A percentile compares a stretch with the other conserved stretches of the same genome.
Evolutionary conservation across 2,113 vertebrate species (phyloP).

Genomic region (Antigone vipio): DNA sequence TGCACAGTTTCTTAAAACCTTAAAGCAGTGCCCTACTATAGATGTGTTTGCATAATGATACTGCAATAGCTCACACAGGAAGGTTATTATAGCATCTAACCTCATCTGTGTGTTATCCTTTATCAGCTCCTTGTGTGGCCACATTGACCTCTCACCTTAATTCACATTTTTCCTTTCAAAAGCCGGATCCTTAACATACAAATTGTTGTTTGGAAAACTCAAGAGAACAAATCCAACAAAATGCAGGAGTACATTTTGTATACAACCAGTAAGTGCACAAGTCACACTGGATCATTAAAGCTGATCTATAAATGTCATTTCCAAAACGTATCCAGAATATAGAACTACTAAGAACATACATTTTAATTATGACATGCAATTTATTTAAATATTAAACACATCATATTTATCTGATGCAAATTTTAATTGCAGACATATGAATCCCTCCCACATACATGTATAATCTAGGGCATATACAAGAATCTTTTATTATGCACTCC

Average conservation of each 20-base stretch:
- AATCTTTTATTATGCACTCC: conserved; percentile 26
- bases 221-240: neutral
- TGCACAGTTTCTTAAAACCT: conserved; percentile 16
- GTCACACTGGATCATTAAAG: neutral
- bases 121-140: neutral
- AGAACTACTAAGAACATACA: neutral
- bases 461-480: conserved; percentile 15
- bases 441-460: conserved; percentile 20
- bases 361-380: neutral
- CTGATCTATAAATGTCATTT: conserved; percentile 20
- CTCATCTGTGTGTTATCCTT: neutral
- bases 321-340: neutral
- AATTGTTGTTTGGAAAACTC: neutral
- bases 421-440: conserved; percentile 46
- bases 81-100: neutral
- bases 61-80: conserved; percentile 8
- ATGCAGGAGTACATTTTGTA: neutral
- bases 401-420: conserved; percentile 32
- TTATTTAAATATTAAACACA: neutral
- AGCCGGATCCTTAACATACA: neutral
- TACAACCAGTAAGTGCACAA: neutral
- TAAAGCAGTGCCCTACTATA: neutral
- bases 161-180: conserved; percentile 14
- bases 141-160: conserved; percentile 64
- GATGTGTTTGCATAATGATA: conserved; percentile 3